A percentile compares a stretch with the other conserved stretches of the same genome.
These are phyloP conservation scores for Trichomalopsis sarcophagae DNA, from an alignment of 1,140 invertebrate species.

Conservation along the genomic window DNA sequence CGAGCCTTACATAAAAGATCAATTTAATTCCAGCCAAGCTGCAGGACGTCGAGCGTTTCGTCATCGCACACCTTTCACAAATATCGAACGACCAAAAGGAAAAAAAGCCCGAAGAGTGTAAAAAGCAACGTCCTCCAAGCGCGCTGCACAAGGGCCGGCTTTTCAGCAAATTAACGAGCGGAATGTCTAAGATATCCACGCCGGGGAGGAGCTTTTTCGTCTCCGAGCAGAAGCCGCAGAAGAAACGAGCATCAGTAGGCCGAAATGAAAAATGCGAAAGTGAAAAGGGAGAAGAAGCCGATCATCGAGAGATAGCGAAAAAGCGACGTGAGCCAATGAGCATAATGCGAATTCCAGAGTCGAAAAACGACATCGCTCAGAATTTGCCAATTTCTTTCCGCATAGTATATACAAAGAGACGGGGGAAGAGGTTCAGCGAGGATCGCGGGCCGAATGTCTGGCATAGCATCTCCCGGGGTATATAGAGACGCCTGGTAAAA, in stretches of 20 bases:
- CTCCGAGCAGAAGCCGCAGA: too few species aligned
- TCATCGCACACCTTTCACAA: background rate
- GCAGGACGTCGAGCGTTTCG: too few species aligned
- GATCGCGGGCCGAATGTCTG: background rate
- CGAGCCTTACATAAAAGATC: background rate
- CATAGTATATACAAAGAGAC: background rate
- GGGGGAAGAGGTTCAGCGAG: too few species aligned
- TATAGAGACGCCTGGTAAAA: background rate
- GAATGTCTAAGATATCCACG: background rate
- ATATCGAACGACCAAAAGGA: background rate
- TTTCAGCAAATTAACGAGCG: background rate
- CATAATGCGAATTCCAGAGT: conserved; percentile 27
- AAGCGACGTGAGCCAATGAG: conserved; percentile 1
- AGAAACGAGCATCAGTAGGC: background rate
- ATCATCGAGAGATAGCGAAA: background rate
- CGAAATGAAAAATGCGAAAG: background rate
- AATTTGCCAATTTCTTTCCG: conserved; percentile 41
- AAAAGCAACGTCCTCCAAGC: background rate
- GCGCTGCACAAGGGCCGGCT: too few species aligned
- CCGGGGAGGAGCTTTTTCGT: too few species aligned
- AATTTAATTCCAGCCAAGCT: background rate
- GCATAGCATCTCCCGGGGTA: background rate
- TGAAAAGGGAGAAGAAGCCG: background rate
- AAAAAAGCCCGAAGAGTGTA: too few species aligned
- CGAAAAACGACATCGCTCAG: conserved; percentile 32